phyloP scores from a whole-genome alignment of 2,113 vertebrate species.

The Carassius carassius region DNA sequence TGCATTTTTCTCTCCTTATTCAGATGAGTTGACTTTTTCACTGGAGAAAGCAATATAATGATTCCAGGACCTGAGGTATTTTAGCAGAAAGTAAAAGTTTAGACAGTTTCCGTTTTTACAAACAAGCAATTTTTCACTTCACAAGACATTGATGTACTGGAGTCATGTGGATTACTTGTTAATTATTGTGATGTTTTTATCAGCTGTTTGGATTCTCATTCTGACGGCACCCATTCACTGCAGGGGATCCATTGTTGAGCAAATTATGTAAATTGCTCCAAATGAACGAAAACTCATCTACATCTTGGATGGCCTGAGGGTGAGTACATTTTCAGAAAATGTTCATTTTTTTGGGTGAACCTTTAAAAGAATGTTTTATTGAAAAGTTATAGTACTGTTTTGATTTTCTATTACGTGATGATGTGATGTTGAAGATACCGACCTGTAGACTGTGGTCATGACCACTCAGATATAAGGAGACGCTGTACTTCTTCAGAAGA shows the following conservation, averaged over 20 bases:
- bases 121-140: background rate
- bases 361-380: background rate
- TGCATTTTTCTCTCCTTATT: too few species aligned
- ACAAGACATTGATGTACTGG: background rate
- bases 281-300: too few species aligned
- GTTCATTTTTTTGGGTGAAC: too few species aligned
- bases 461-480: constrained; percentile 68
- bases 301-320: background rate
- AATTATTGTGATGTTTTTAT: background rate
- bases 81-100: background rate
- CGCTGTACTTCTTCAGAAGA: constrained; percentile 69
- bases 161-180: too few species aligned
- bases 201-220: too few species aligned
- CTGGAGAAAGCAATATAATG: background rate
- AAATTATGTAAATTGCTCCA: too few species aligned
- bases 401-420: background rate
- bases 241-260: too few species aligned
- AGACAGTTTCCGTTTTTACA: background rate
- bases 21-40: too few species aligned
- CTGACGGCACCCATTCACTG: too few species aligned
- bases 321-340: background rate
- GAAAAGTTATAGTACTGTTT: background rate
- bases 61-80: too few species aligned
- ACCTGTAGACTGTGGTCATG: constrained; percentile 75
- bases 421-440: background rate